Evolutionary conservation across 1,140 invertebrate species (phyloP), one percentile per base, ranked within the genome.

Genomic region (Drosophila obscura): DNA sequence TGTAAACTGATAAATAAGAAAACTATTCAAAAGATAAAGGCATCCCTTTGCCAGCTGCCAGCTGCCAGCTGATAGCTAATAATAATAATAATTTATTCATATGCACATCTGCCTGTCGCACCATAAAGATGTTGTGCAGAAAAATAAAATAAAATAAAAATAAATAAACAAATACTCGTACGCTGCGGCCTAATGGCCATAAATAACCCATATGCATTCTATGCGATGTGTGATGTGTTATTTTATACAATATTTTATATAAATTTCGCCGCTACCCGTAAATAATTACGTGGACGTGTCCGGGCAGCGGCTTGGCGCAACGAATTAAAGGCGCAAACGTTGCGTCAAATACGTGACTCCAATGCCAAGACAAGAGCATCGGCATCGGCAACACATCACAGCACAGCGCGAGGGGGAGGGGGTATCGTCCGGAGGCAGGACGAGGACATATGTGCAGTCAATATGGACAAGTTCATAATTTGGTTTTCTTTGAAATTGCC

Each of bases 301-400:
- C 51, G 62, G 59, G 52, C 58, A 65, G 81, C 73, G 65, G 57
- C 58, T 73, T 73, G 79, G 76, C 68, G 53, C 68, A 80, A 63
- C 80, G 84, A 88, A 88, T 88, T 88, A 88, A 88, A 88, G 84
- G 83, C 65, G 73, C 67, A 80, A 88, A 84, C 73, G 76, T 80
- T 88, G 83, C 83, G 84, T 88, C 83, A 89, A 88, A 84, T 89
- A 88, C 83, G 83, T 88, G 83, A 88, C 84, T 64, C 60, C 75
- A 77, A 88, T 88, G 83, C 79, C 66, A 87, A 85, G 19, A 46
- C 59, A 74, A 73, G 28, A 46, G 35, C 13, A 61, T 58, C 48
- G 5, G 46, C 15, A 52, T 46, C 28, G 22, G 22, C 63, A 64
- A 50, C 44, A 28, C 26, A 51, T 48, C 51, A 46, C 11, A 15